Evolutionary conservation across 1,140 invertebrate genomes (phyloP), one percentile per base, ranked within the genome.

Genomic region (Drosophila suzukii): DNA sequence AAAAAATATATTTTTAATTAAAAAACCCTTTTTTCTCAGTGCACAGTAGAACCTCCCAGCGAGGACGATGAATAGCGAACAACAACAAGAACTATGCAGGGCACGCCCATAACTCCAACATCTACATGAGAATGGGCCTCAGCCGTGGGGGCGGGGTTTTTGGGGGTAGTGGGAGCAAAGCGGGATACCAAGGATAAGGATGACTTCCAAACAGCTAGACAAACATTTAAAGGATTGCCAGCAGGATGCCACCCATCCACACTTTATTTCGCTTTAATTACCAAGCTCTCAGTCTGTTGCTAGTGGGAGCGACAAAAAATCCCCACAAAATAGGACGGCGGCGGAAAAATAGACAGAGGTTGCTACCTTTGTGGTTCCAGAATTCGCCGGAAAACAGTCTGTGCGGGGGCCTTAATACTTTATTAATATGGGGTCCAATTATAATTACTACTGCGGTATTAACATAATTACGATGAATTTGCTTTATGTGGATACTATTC

Each of bases 261-360:
- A 77, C 63, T 78, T 63, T 77, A 78, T 78, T 78, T 76, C 75
- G 66, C 65, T 78, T 78, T 78, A 78, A 78, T 78, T 78, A 77
- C 75, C 75, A 71, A 62, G 75, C 41, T 62, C 65, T 76, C n/a
- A 56, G 50, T 67, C 30, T 50, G 36, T 50, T 34, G 44, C 36
- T 49, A 36, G 27, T 60, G 56, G 17, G 4, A 20, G 47, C 15
- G 27, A 13, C 36, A 44, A 49, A 38, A 44, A 49, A 60, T 39
- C 27, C 24, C 58, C 27, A 13, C 24, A 27, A 41, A 32, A 54
- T 20, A 55, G 50, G 10, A 12, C 12, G 44, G 50, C n/a, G 17
- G 6, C n/a, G 17, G 6, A 30, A 24, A 62, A 20, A 15, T 15
- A 51, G 53, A 12, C 39, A 53, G 27, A 34, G 17, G 27, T 27